Base-by-base conservation (phyloP, 1,140 invertebrate genomes). In the Drosophila rufa region DNA sequence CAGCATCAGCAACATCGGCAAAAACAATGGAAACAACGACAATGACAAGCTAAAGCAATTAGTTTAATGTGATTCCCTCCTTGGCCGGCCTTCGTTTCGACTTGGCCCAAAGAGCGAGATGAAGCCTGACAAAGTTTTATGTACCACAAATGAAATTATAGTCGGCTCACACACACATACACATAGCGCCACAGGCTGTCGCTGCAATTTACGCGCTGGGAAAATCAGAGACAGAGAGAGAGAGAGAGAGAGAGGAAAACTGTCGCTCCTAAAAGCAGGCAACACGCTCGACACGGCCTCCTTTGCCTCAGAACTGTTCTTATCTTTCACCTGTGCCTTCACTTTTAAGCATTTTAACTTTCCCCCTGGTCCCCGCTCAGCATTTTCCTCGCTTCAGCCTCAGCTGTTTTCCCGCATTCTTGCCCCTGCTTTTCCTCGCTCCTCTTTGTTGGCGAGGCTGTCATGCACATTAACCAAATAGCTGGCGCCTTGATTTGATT, bases 1-100 rank as follows among this genome's bases (percentile, higher is more conserved):
- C 45, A 33, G 15, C 40, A 27, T 30, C 56, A 27, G 42, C 67
- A 70, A 47, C 69, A 79, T 45, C 7, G 48, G 42, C 47, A 59
- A 68, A 57, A 87, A 50, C 53, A 79, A 73, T 64, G 70, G 42
- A 17, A 61, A 60, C 69, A 75, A 69, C 64, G 75, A 71, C 74
- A 91, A 91, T 82, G 86, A 91, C 86, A 91, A 90, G 86, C 75
- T 91, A 90, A 90, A 91, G 86, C 86, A 90, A 90, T 90, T 90
- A 90, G 87, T 90, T 90, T 90, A 90, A 90, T 90, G 86, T 90
- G 75, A 91, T 90, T 86, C 57, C 58, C 38, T 62, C 60, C 73
- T 48, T 48, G 61, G 40, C 61, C 22, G 55, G 46, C 53, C 69
- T 45, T 38, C 45, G 56, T 58, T 47, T 60, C 73, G 45, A 64